Evolutionary conservation across 1,140 invertebrate species (phyloP).

Genomic region (Aphelinus atriplicis): DNA sequence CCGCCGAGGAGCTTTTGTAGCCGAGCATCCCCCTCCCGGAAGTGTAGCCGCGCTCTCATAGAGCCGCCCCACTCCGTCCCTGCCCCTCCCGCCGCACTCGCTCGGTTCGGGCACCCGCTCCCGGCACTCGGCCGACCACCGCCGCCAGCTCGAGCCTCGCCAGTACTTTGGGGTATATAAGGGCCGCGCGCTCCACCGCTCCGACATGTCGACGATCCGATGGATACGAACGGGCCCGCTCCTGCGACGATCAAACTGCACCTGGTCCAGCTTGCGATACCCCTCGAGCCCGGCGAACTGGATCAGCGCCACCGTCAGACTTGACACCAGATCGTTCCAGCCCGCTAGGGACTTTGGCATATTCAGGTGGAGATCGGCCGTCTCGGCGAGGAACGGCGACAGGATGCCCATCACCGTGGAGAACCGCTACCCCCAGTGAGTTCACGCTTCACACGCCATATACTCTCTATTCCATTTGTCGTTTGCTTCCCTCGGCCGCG

Average conservation of each 20-base stretch:
- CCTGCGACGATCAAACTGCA: background rate
- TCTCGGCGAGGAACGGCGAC: background rate
- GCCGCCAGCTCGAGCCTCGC: background rate
- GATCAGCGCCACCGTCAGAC: slow-evolving; percentile 24
- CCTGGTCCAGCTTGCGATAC: background rate
- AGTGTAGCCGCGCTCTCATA: background rate
- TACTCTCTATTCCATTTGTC: no score
- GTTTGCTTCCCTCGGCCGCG: no score
- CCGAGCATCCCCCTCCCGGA: background rate
- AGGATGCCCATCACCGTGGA: slow-evolving; percentile 49
- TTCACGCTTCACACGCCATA: background rate
- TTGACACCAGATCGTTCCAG: background rate
- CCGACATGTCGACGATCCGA: slow-evolving; percentile 48
- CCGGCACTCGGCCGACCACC: background rate
- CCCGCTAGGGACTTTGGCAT: slow-evolving; percentile 6
- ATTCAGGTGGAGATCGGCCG: slow-evolving; percentile 10
- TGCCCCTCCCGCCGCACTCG: background rate
- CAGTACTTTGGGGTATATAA: slow-evolving; percentile 43
- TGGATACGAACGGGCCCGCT: slow-evolving; percentile 43
- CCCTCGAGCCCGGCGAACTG: slow-evolving; percentile 1
- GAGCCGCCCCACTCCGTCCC: background rate
- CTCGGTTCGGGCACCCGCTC: no score
- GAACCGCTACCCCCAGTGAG: slow-evolving; percentile 49
- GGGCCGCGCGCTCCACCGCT: slow-evolving; percentile 3
- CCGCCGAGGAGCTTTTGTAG: slow-evolving; percentile 14